These are phyloP conservation scores for Archivesica marissinica DNA, from an alignment of 1,140 invertebrate genomes.

Conservation along the genomic window DNA sequence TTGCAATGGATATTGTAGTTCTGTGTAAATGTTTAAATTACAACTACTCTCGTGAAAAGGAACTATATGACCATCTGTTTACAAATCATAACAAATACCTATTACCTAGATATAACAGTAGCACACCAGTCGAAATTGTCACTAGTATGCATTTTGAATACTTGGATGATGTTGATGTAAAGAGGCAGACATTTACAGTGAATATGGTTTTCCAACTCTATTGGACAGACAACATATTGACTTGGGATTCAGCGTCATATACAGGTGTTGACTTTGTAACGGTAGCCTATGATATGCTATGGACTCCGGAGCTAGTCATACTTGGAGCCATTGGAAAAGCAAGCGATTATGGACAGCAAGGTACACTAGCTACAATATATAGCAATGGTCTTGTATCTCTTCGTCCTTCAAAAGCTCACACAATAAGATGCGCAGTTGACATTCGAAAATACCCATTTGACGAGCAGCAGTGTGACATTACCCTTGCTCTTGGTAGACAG, in stretches of 20 bases:
- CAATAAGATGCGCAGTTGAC: slow-evolving; percentile 87
- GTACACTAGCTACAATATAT: not conserved
- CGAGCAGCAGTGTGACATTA: slow-evolving; percentile 96
- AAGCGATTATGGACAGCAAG: not conserved
- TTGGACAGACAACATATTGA: not conserved
- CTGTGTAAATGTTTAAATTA: too few relatives aligned
- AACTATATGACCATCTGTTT: not conserved
- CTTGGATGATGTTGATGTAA: not conserved
- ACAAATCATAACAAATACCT: not conserved
- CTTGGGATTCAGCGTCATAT: not conserved
- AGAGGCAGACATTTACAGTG: not conserved
- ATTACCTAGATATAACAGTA: not conserved
- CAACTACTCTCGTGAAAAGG: not conserved
- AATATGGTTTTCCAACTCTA: not conserved
- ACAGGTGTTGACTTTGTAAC: not conserved
- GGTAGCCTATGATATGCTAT: not conserved
- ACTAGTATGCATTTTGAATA: not conserved
- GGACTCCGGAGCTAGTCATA: slow-evolving; percentile 2
- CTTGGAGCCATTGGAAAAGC: not conserved
- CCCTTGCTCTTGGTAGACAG: slow-evolving; percentile 97
- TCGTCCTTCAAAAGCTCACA: not conserved
- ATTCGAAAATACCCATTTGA: slow-evolving; percentile 91
- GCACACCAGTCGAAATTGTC: not conserved
- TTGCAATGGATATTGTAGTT: too few relatives aligned
- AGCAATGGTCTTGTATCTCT: not conserved